Conservation (phyloP, 2,113 vertebrate species). For the Dromaius novaehollandiae region DNA sequence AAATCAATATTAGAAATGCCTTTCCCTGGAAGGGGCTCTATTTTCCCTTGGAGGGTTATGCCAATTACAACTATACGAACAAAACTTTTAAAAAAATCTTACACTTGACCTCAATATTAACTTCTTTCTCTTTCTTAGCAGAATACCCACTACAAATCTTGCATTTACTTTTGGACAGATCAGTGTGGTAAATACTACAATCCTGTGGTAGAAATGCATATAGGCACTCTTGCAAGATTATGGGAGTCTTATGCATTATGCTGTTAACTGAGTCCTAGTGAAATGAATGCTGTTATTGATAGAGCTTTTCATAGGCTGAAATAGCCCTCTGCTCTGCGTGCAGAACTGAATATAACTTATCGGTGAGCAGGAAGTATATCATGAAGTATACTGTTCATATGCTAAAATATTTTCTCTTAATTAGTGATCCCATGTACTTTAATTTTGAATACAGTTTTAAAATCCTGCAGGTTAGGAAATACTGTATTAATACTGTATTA, state of each 20-base stretch:
- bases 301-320: not conserved
- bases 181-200: not conserved
- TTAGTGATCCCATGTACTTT: not conserved
- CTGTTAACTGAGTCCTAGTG: not conserved
- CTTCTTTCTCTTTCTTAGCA: not conserved
- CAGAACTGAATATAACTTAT: not conserved
- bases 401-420: not conserved
- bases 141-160: not conserved
- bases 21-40: slow-evolving; percentile 50
- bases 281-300: not conserved
- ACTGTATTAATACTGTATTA: not conserved
- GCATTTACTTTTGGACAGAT: not conserved
- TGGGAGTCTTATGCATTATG: not conserved
- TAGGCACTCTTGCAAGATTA: not conserved
- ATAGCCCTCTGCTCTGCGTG: not conserved
- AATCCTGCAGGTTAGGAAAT: not conserved
- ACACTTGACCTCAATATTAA: slow-evolving; percentile 10
- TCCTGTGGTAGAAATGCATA: not conserved
- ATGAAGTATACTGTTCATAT: not conserved
- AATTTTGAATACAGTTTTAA: not conserved
- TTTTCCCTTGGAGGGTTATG: slow-evolving; percentile 22
- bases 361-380: not conserved
- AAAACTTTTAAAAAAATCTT: not conserved
- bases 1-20: slow-evolving; percentile 10
- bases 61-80: slow-evolving; percentile 12